phyloP scores from a whole-genome alignment of 1,140 invertebrate genomes.

The Lamellibrachia luymesi region DNA sequence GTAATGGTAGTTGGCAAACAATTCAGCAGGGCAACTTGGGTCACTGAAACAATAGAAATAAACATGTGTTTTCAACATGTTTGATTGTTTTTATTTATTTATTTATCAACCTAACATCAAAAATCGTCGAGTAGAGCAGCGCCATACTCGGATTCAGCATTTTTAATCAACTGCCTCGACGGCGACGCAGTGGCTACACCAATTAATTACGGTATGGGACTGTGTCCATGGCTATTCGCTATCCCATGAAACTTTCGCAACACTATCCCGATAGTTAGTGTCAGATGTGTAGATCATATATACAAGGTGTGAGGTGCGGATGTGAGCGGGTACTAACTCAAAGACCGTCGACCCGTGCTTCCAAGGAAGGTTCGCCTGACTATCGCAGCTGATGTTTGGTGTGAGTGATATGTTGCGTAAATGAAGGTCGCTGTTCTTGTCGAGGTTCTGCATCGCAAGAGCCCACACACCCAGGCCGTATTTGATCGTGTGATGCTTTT shows the following conservation, averaged over 20 bases:
- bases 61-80: too few species aligned
- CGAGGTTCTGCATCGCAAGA: constrained; percentile 5
- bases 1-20: too few species aligned
- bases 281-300: background rate
- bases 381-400: constrained; percentile 33
- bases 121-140: too few species aligned
- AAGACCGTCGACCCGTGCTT: background rate
- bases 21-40: too few species aligned
- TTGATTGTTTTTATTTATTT: too few species aligned
- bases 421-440: background rate
- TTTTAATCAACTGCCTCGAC: too few species aligned
- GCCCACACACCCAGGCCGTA: background rate
- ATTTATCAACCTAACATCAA: too few species aligned
- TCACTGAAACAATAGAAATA: too few species aligned
- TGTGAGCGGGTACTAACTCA: constrained; percentile 33
- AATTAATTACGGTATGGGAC: too few species aligned
- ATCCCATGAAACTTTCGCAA: background rate
- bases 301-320: background rate
- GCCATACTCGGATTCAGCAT: too few species aligned
- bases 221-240: background rate
- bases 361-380: background rate
- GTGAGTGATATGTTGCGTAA: constrained; percentile 43
- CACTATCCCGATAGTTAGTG: too few species aligned
- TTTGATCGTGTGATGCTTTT: background rate
- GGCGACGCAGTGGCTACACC: too few species aligned